Conservation (phyloP, 2,797 vertebrate genomes). For the Sebastes diaconus region DNA sequence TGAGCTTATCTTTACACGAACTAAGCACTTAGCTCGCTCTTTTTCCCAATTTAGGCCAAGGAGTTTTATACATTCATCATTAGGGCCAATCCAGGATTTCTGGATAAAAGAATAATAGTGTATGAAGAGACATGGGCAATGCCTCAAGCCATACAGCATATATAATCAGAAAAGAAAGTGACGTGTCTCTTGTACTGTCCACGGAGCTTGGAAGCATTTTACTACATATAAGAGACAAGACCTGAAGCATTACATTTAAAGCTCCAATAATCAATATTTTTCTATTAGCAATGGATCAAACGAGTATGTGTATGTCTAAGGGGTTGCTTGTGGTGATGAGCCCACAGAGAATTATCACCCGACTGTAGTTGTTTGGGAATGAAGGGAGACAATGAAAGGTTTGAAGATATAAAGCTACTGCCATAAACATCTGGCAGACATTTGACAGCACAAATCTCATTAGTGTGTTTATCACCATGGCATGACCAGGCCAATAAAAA, state of each 20-base stretch:
- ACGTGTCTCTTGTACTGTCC: neutral
- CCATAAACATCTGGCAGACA: slow-evolving; percentile 7
- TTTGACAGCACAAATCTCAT: neutral
- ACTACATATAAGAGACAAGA: neutral
- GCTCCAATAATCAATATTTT: neutral
- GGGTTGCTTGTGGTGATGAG: neutral
- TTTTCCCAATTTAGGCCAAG: too few relatives aligned
- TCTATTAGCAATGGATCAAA: neutral
- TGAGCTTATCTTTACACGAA: neutral
- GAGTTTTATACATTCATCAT: neutral
- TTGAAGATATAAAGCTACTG: neutral
- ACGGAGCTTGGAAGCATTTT: neutral
- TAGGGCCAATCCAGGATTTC: neutral
- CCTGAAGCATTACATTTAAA: neutral
- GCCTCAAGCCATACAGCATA: neutral
- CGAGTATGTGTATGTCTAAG: too few relatives aligned
- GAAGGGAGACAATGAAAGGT: neutral
- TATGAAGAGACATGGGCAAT: neutral
- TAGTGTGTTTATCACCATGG: neutral
- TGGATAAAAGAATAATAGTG: neutral
- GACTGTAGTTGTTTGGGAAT: neutral
- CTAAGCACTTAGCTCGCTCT: neutral
- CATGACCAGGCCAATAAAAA: neutral
- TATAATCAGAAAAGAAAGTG: neutral
- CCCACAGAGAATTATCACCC: neutral